phyloP scores from a whole-genome alignment of 2,113 vertebrate genomes.

The Nestor notabilis region DNA sequence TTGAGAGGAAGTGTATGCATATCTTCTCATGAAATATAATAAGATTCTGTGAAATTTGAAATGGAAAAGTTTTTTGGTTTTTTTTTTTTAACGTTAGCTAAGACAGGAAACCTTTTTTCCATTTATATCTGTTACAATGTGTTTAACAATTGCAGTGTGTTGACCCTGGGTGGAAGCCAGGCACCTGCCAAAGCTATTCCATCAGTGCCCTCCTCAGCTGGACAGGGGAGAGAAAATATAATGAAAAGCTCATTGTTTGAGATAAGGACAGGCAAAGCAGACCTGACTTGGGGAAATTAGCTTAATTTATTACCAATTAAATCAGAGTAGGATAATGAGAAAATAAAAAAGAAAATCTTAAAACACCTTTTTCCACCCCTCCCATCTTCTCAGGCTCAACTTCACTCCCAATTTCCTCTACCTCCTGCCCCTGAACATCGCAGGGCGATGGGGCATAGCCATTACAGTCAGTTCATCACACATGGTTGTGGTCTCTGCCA shows the following conservation, averaged over 20 bases:
- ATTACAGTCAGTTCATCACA: too few relatives aligned
- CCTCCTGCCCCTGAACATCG: neutral
- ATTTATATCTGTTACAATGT: neutral
- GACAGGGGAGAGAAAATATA: neutral
- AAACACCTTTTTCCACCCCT: neutral
- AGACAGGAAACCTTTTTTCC: neutral
- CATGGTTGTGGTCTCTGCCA: neutral
- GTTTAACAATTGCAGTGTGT: neutral
- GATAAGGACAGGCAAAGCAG: neutral
- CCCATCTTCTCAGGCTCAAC: neutral
- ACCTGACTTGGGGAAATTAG: neutral
- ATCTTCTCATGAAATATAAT: neutral
- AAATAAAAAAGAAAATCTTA: neutral
- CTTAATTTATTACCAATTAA: neutral
- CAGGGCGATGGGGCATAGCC: neutral
- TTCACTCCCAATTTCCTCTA: neutral
- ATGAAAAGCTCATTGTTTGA: neutral
- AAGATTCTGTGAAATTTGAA: neutral
- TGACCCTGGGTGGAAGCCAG: neutral
- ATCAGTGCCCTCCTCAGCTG: neutral
- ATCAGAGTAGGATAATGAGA: neutral
- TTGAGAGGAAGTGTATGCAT: neutral
- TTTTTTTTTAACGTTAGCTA: neutral
- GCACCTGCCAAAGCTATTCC: neutral
- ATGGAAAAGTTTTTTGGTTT: rapidly evolving